phyloP scores from a whole-genome alignment of 2,888 invertebrate genomes.

The Caenorhabditis becei region DNA sequence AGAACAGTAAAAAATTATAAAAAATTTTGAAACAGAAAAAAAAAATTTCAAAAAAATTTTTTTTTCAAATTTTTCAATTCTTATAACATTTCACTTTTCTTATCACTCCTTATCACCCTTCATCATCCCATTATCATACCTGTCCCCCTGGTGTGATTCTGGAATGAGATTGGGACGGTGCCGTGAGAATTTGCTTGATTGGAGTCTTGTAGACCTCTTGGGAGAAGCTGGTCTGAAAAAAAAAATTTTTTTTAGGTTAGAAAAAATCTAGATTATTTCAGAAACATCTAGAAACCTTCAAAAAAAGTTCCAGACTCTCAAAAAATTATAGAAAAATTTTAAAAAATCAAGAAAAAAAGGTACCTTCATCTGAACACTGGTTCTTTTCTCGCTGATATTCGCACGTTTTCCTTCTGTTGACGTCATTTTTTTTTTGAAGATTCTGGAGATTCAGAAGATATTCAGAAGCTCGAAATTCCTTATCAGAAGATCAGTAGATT shows the following conservation, averaged over 20 bases:
- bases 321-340: too few species aligned
- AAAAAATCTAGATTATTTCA: too few species aligned
- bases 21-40: background rate
- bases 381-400: constrained; percentile 56
- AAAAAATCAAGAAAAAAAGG: background rate
- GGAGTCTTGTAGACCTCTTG: constrained; percentile 62
- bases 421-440: constrained; percentile 48
- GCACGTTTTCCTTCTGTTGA: constrained; percentile 44
- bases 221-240: constrained; percentile 56
- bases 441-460: background rate
- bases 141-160: constrained; percentile 69
- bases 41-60: background rate
- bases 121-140: constrained; percentile 33
- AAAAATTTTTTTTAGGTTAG: too few species aligned
- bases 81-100: background rate
- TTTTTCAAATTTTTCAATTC: constrained; percentile 18
- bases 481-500: too few species aligned
- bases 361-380: constrained; percentile 60
- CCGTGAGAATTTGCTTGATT: constrained; percentile 67
- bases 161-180: constrained; percentile 69
- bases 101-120: too few species aligned
- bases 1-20: background rate
- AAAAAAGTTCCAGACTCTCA: background rate
- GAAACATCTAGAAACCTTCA: too few species aligned
- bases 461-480: background rate